phyloP scores from a whole-genome alignment of 2,113 vertebrate species.

The Sylvicapra grimmia region DNA sequence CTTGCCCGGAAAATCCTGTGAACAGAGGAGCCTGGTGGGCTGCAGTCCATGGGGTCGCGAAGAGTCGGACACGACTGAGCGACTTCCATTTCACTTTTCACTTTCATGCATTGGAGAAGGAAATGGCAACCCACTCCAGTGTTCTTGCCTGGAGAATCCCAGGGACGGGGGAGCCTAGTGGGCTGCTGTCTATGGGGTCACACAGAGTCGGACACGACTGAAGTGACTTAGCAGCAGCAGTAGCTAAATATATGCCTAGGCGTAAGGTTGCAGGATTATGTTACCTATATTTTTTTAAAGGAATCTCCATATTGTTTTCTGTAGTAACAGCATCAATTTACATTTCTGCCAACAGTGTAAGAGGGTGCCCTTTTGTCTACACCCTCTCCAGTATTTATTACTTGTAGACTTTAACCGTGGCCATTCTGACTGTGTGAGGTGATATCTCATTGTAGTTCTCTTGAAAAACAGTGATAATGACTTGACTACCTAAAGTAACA shows the following conservation, averaged over 20 bases:
- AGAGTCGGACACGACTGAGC: no score
- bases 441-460: not conserved
- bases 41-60: no score
- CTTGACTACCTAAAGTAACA: not conserved
- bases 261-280: not conserved
- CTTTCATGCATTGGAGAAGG: not conserved
- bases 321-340: not conserved
- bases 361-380: not conserved
- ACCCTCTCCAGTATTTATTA: not conserved
- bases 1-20: no score
- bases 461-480: not conserved
- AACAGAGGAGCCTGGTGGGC: no score
- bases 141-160: not conserved
- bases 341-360: not conserved
- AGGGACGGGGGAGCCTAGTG: no score
- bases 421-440: not conserved
- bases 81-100: no score
- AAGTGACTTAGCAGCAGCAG: no score
- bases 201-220: no score
- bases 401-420: not conserved
- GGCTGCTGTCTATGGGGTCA: fast-evolving
- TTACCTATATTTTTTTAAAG: not conserved
- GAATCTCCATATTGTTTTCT: not conserved
- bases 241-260: not conserved
- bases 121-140: not conserved